Evolutionary conservation across 2,888 invertebrate genomes (phyloP).

Genomic region (Cyclophora albipunctata): DNA sequence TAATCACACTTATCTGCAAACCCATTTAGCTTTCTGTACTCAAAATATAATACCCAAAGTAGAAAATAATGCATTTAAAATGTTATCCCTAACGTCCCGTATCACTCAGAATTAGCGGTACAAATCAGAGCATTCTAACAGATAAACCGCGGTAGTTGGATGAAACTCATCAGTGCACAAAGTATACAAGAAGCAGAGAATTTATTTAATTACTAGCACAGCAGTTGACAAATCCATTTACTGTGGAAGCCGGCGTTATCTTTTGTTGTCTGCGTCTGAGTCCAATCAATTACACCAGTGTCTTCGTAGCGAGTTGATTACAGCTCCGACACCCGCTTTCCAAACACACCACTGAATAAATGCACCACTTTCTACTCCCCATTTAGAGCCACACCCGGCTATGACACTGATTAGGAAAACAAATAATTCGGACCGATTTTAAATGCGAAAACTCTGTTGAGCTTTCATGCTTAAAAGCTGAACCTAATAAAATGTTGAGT

Average conservation of each 20-base stretch:
- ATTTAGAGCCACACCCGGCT: too few relatives aligned
- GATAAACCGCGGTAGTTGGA: background rate
- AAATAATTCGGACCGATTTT: too few relatives aligned
- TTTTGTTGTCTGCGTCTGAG: slow-evolving; percentile 64
- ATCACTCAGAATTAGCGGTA: too few relatives aligned
- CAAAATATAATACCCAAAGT: too few relatives aligned
- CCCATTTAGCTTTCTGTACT: too few relatives aligned
- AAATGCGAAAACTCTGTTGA: too few relatives aligned
- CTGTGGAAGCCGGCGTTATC: slow-evolving; percentile 54
- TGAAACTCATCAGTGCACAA: slow-evolving; percentile 32
- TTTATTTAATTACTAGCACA: slow-evolving; percentile 66
- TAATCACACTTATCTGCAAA: too few relatives aligned
- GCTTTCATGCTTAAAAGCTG: too few relatives aligned
- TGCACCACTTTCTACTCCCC: slow-evolving; percentile 22
- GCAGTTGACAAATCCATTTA: slow-evolving; percentile 71
- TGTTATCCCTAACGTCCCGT: too few relatives aligned
- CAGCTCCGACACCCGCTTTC: slow-evolving; percentile 37
- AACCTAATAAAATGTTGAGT: too few relatives aligned
- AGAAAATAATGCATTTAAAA: too few relatives aligned
- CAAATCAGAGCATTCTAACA: slow-evolving; percentile 6
- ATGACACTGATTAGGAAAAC: too few relatives aligned
- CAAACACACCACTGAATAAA: slow-evolving; percentile 32
- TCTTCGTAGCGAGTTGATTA: slow-evolving; percentile 58
- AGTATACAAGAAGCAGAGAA: slow-evolving; percentile 43
- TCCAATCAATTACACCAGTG: slow-evolving; percentile 63